Evolutionary conservation across 2,113 vertebrate genomes (phyloP).

Genomic region (Myiopsitta monachus): DNA sequence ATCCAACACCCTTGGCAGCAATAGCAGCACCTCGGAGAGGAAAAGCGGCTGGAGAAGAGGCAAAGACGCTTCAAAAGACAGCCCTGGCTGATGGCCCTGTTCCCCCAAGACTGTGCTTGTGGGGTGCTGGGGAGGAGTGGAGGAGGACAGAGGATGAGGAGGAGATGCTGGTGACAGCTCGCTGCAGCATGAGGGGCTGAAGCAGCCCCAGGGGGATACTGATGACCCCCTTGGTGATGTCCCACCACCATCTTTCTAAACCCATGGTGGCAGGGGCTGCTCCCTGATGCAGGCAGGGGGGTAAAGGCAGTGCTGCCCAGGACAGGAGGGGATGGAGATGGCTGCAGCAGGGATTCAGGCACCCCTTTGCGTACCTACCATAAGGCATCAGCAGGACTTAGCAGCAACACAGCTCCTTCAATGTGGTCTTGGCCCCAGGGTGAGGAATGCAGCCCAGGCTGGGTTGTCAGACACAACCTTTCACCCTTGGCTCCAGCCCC

Average conservation of each 20-base stretch:
- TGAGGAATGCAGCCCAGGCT: rapidly evolving
- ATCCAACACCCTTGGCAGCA: neutral
- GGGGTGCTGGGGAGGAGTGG: rapidly evolving
- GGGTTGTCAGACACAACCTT: rapidly evolving
- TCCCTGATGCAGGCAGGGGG: rapidly evolving
- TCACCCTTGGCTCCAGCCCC: neutral
- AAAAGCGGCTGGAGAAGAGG: neutral
- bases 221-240: neutral
- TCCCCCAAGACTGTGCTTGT: neutral
- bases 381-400: neutral
- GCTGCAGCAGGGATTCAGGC: rapidly evolving
- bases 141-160: rapidly evolving
- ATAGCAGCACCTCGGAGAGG: rapidly evolving
- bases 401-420: neutral
- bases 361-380: no score
- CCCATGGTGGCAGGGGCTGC: neutral
- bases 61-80: neutral
- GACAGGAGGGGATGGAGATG: neutral
- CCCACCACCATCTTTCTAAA: neutral
- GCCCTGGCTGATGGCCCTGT: neutral
- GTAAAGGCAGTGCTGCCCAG: neutral
- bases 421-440: rapidly evolving
- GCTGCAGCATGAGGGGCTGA: neutral
- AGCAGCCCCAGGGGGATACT: neutral
- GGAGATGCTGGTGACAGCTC: neutral